These are phyloP conservation scores for Pseudanteris insignis DNA, from an alignment of 2,888 invertebrate genomes.

Conservation along the genomic window DNA sequence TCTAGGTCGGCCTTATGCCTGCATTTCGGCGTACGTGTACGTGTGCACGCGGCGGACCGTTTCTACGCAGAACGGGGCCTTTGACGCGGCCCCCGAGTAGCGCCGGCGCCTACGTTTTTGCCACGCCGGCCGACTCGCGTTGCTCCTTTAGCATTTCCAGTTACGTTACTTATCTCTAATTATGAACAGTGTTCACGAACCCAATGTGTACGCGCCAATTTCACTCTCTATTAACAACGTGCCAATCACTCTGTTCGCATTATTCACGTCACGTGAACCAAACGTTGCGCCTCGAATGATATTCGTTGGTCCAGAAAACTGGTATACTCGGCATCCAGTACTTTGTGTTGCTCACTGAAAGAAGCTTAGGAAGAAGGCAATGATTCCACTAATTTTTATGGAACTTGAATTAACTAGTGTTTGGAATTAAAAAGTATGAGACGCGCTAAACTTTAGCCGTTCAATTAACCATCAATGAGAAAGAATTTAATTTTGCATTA, in stretches of 20 bases:
- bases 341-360: too few relatives aligned
- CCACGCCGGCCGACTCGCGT: constrained; percentile 43
- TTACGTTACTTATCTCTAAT: constrained; percentile 27
- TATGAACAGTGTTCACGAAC: constrained; percentile 13
- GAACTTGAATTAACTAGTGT: too few relatives aligned
- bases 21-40: constrained; percentile 52
- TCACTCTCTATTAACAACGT: constrained; percentile 15
- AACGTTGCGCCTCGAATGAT: neutral
- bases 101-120: constrained; percentile 64
- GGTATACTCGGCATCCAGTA: too few relatives aligned
- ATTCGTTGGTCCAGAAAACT: neutral
- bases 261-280: too few relatives aligned
- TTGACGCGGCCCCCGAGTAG: constrained; percentile 59
- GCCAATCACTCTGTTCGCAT: too few relatives aligned
- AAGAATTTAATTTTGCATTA: too few relatives aligned
- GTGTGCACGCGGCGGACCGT: constrained; percentile 34
- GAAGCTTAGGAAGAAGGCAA: too few relatives aligned
- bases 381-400: too few relatives aligned
- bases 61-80: constrained; percentile 54
- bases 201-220: constrained; percentile 15
- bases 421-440: too few relatives aligned
- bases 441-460: too few relatives aligned
- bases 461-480: too few relatives aligned
- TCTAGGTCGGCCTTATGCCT: constrained; percentile 36
- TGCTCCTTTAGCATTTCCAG: constrained; percentile 19